Percentiles rank a stretch among this genome's conserved stretches.
Evolutionary conservation across 1,140 invertebrate genomes (phyloP).

Genomic region (Cydia pomonella): DNA sequence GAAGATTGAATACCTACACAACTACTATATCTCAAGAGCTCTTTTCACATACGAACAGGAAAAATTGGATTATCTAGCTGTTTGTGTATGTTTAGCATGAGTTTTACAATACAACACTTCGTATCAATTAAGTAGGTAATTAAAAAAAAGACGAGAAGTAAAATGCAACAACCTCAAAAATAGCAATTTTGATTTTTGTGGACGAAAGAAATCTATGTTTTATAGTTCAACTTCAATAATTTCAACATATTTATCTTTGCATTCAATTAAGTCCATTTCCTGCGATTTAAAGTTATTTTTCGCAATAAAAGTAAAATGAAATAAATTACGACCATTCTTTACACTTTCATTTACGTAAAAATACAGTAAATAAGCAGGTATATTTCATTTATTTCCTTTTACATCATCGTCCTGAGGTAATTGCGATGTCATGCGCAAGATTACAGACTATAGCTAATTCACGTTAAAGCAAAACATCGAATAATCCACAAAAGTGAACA

Average conservation of each 20-base stretch:
- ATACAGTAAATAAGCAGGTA: not conserved
- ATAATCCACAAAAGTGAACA: not conserved
- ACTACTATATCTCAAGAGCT: no score
- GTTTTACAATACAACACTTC: no score
- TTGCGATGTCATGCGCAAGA: slow-evolving; percentile 15
- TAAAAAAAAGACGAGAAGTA: not conserved
- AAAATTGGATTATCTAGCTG: no score
- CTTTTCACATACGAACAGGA: no score
- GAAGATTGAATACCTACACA: no score
- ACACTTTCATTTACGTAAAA: not conserved
- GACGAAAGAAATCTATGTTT: no score
- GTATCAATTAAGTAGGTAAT: not conserved
- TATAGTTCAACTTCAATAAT: no score
- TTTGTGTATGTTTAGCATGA: no score
- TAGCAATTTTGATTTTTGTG: not conserved
- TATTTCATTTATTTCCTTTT: not conserved
- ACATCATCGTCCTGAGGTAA: slow-evolving; percentile 6
- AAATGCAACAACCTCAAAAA: not conserved
- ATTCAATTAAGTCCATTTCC: not conserved
- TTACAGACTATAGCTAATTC: slow-evolving; percentile 7
- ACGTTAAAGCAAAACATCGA: not conserved
- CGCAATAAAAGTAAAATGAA: not conserved
- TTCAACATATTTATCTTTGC: not conserved
- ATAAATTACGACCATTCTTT: not conserved
- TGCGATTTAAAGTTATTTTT: not conserved